Evolutionary conservation across 2,113 vertebrate species (phyloP).

Genomic region (Istiophorus platypterus): DNA sequence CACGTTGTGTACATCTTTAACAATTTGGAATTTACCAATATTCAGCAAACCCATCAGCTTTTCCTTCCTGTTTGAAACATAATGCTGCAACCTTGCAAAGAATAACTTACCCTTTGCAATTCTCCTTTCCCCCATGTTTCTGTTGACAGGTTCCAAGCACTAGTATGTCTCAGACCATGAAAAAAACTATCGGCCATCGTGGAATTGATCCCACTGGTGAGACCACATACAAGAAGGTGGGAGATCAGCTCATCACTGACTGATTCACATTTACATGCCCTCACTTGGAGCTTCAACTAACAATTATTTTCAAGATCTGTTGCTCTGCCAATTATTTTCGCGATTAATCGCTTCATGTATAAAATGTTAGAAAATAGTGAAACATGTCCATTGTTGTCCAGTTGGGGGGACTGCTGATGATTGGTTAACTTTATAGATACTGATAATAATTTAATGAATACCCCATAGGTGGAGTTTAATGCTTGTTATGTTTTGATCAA

Average conservation of each 20-base stretch:
- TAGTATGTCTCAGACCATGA: conserved; percentile 81
- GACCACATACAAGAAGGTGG: conserved; percentile 97
- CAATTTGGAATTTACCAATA: background rate
- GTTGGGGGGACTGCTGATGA: too few species aligned
- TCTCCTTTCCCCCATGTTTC: conserved; percentile 31
- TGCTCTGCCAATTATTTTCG: background rate
- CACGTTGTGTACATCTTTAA: background rate
- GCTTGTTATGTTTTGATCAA: background rate
- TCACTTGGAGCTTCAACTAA: background rate
- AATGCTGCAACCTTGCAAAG: conserved; percentile 9
- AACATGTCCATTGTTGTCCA: background rate
- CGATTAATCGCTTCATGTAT: too few species aligned
- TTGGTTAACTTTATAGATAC: too few species aligned
- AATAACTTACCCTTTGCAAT: conserved; percentile 28
- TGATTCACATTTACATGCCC: background rate
- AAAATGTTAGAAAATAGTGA: too few species aligned
- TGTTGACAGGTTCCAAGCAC: conserved; percentile 83
- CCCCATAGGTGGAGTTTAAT: too few species aligned
- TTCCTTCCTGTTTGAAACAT: conserved; percentile 59
- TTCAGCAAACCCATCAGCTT: conserved; percentile 48
- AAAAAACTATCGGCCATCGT: conserved; percentile 93
- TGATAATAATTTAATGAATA: too few species aligned
- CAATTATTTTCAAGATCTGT: background rate
- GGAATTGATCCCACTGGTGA: conserved; percentile 93
- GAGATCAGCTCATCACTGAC: background rate